Conservation (phyloP, 2,888 invertebrate genomes). For the Metacarcinus magister region DNA sequence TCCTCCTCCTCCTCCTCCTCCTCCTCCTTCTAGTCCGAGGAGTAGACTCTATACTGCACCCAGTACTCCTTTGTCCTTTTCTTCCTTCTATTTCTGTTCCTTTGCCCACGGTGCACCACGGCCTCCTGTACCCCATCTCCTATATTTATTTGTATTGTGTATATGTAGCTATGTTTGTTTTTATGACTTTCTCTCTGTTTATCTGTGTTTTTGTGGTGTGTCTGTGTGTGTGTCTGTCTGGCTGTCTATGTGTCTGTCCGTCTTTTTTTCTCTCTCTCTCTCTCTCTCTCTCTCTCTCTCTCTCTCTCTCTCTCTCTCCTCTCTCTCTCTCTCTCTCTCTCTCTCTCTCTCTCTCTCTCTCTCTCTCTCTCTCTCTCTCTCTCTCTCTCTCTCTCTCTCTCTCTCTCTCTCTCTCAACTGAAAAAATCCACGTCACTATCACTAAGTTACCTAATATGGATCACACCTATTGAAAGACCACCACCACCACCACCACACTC, state of each 20-base stretch:
- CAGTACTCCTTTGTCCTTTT: neutral
- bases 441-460: too few relatives aligned
- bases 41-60: neutral
- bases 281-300: neutral
- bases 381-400: too few relatives aligned
- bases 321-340: constrained; percentile 33
- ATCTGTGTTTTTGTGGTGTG: too few relatives aligned
- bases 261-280: neutral
- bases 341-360: constrained; percentile 7
- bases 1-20: neutral
- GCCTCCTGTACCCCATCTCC: neutral
- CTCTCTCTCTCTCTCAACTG: too few relatives aligned
- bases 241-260: too few relatives aligned
- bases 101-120: neutral
- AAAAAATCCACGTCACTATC: too few relatives aligned
- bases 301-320: constrained; percentile 28
- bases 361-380: constrained; percentile 3
- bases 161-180: too few relatives aligned
- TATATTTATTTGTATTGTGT: neutral
- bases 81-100: neutral
- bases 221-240: neutral
- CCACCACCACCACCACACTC: too few relatives aligned
- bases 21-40: too few relatives aligned
- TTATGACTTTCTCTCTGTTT: neutral
- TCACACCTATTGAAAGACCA: too few relatives aligned